Base-by-base conservation (phyloP, 2,888 invertebrate species). In the Capitulum mitella region DNA sequence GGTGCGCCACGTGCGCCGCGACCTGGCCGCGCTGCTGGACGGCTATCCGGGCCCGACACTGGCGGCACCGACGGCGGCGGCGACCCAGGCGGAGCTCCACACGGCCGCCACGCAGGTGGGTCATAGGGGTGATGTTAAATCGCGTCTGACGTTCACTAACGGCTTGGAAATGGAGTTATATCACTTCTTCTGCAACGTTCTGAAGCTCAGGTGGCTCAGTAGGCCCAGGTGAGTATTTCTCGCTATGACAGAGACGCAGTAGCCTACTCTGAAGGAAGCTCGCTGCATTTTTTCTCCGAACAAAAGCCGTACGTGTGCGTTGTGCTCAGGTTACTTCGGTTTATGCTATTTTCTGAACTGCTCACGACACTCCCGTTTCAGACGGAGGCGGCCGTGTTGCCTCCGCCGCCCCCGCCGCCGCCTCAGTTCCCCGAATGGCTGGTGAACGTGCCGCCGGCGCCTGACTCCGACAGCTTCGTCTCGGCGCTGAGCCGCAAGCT, bases 401-500 rank as follows among this genome's bases (percentile, higher is more conserved):
- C 61, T 16, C 61, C 61, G 32, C 61, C 26, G 26, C 70, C 34
- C 19, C 16, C 26, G 37, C 22, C 70, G 22, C 70, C 70, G 3
- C 8, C 22, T 6, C 70, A 3, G 37, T 19, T 70, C 6, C 37
- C 70, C 26, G 34, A 12, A 22, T 40, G 70, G 37, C 26, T 40
- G 70, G 37, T 26, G 37, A 22, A 6, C 12, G 37, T 40, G 70
- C 70, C 37, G 70, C 37, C 70, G 70, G 22, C 70, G 40, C 34
- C 70, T 5, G 70, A 40, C 34, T 3, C 34, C 29, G 70, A 70
- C 70, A 70, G 29, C 40, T 70, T 70, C 70, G 70, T 40, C 22
- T n/a, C 70, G 37, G 70, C 70, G 19, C 70, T 70, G 37, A 70
- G 26, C 70, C 34, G 70, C 26, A 70, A 70, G 40, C 70, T 70